Conservation (phyloP, 1,140 invertebrate genomes). For the Pararge aegeria region DNA sequence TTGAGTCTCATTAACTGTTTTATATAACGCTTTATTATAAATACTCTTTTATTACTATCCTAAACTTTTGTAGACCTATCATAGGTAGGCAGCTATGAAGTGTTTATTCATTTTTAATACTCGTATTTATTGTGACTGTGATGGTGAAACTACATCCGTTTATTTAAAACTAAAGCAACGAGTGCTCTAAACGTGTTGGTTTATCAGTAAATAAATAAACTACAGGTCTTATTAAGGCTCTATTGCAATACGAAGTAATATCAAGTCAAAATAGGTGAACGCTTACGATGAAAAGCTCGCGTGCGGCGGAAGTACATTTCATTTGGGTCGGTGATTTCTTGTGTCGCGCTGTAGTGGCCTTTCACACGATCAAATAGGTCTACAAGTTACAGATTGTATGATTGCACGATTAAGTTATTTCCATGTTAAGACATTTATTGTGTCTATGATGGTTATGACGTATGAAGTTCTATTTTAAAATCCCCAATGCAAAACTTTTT, state of each 20-base stretch:
- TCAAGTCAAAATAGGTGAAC: not conserved
- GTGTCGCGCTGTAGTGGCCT: constrained; percentile 12
- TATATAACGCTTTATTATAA: too few species aligned
- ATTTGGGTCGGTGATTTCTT: constrained; percentile 30
- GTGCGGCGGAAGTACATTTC: constrained; percentile 27
- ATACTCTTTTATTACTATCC: too few species aligned
- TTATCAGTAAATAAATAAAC: not conserved
- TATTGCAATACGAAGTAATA: not conserved
- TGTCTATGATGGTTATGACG: too few species aligned
- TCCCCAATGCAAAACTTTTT: too few species aligned
- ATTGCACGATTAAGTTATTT: not conserved
- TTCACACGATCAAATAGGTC: constrained; percentile 15
- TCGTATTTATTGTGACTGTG: too few species aligned
- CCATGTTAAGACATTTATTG: not conserved
- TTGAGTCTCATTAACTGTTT: too few species aligned
- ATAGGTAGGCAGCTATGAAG: too few species aligned
- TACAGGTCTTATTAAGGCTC: not conserved
- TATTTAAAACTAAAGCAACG: too few species aligned
- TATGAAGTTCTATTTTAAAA: too few species aligned
- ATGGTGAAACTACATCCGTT: too few species aligned
- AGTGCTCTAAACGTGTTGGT: not conserved
- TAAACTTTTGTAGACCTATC: too few species aligned
- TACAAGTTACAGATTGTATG: not conserved
- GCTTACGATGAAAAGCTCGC: constrained; percentile 27
- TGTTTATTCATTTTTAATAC: too few species aligned